Evolutionary conservation across 2,888 invertebrate genomes (phyloP).

Genomic region (Timandra comae): DNA sequence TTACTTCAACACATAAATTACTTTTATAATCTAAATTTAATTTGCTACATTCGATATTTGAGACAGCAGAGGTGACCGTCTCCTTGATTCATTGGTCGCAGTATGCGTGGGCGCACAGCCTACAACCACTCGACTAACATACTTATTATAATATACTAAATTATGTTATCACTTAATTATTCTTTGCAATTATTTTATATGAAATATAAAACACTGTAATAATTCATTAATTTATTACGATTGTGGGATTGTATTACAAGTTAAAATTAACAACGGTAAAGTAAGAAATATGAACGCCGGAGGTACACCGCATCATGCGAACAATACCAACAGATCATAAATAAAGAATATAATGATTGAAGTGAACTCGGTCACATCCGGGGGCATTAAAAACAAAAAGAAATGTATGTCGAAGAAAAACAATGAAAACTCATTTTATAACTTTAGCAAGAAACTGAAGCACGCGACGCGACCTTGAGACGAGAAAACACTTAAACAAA

Average conservation of each 20-base stretch:
- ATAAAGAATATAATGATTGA: background rate
- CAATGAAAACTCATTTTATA: conserved; percentile 27
- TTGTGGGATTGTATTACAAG: too few relatives aligned
- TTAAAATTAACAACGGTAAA: too few relatives aligned
- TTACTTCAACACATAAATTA: background rate
- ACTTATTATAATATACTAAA: conserved; percentile 27
- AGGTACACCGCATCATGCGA: too few relatives aligned
- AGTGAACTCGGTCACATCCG: conserved; percentile 19
- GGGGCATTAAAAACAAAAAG: conserved; percentile 15
- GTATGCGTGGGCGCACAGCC: conserved; percentile 50
- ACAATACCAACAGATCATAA: too few relatives aligned
- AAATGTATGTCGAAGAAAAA: conserved; percentile 12
- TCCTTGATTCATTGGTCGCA: conserved; percentile 39
- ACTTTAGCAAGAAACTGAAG: conserved; percentile 25
- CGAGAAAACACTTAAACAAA: conserved; percentile 51
- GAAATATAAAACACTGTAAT: background rate
- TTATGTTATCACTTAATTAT: conserved; percentile 20
- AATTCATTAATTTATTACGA: background rate
- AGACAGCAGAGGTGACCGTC: conserved; percentile 32
- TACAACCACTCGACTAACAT: conserved; percentile 37
- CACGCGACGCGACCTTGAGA: conserved; percentile 46
- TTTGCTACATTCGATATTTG: conserved; percentile 1
- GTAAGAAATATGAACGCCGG: too few relatives aligned
- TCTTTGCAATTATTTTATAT: conserved; percentile 11
- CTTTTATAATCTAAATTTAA: background rate